Evolutionary conservation across 2,888 invertebrate genomes (phyloP).

Genomic region (Hyposoter didymator): DNA sequence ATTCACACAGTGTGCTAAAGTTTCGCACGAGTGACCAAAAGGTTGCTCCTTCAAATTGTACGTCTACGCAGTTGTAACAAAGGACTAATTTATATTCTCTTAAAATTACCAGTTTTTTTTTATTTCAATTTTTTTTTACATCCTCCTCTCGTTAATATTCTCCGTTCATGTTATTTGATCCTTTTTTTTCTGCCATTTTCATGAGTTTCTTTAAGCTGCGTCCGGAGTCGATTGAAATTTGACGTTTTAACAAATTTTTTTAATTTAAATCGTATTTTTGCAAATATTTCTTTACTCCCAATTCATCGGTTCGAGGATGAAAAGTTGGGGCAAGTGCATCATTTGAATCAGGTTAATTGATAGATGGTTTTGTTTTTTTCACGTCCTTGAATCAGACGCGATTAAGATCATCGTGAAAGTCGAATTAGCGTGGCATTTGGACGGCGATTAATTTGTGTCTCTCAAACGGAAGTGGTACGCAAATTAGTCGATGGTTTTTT

Average conservation of each 20-base stretch:
- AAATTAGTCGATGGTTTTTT: slow-evolving; percentile 29
- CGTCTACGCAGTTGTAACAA: slow-evolving; percentile 21
- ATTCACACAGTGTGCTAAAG: not conserved
- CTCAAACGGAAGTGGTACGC: slow-evolving; percentile 31
- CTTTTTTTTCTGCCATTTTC: not conserved
- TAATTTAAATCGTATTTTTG: no score
- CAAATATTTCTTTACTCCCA: no score
- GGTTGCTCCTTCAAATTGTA: slow-evolving; percentile 34
- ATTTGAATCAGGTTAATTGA: not conserved
- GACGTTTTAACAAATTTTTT: not conserved
- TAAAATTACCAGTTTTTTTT: not conserved
- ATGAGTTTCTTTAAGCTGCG: not conserved
- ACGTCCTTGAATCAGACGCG: not conserved
- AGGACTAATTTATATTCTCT: slow-evolving; percentile 6
- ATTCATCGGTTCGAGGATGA: no score
- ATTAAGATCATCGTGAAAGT: slow-evolving; percentile 39
- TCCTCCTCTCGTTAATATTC: not conserved
- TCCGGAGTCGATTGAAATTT: not conserved
- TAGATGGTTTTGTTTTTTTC: not conserved
- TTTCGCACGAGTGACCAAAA: slow-evolving; percentile 58
- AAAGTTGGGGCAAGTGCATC: not conserved
- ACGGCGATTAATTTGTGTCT: slow-evolving; percentile 41
- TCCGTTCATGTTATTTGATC: not conserved
- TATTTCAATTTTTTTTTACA: not conserved
- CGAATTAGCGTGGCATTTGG: slow-evolving; percentile 10